Evolutionary conservation across 1,140 invertebrate species (phyloP), one percentile per base, ranked within the genome.

Genomic region (Brachionus calyciflorus): DNA sequence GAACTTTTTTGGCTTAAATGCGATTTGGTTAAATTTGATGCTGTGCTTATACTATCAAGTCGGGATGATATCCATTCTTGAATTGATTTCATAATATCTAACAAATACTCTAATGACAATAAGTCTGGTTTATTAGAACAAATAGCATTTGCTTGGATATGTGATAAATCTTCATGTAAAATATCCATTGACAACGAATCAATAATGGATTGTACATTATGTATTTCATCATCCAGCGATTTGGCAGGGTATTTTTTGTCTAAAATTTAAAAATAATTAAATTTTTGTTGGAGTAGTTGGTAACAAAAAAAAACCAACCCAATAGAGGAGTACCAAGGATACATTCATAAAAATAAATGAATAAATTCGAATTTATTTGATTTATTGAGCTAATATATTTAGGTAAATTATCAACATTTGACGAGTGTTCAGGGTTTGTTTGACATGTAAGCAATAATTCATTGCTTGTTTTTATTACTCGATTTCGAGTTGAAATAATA

Each of bases 201-300:
- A 48, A 85, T 83, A n/a, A 85, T 82, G 9, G 77, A 78, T 78
- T 85, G 83, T 55, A 81, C 80, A 57, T 85, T 85, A 76, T 84
- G 82, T 19, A 83, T 81, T 60, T 84, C 82, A 81, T 85, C 84
- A 65, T 84, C 82, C 17, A 57, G 24, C 19, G 37, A 48, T 30
- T 73, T 51, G 0, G 46, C 17, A 49, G 69, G 69, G 21, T 26
- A 51, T 51, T 51, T 73, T 55, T 73, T 73, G 6, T 73, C 69
- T 65, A 26, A 44, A 44, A 46, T 46, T 5, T 46, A 3, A 46
- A 46, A 12, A 24, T 12, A 24, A 19, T 63, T 5, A 63, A 40
- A 40, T 19, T 19, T 19, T 21, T 17, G n/a, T 37, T 19, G 37
- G 24, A 24, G 28, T 30, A 33, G 14, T 28, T 14, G 12, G 28